Evolutionary conservation across 2,113 vertebrate genomes (phyloP), one percentile per base, ranked within the genome.

Genomic region (Ellobius talpinus): DNA sequence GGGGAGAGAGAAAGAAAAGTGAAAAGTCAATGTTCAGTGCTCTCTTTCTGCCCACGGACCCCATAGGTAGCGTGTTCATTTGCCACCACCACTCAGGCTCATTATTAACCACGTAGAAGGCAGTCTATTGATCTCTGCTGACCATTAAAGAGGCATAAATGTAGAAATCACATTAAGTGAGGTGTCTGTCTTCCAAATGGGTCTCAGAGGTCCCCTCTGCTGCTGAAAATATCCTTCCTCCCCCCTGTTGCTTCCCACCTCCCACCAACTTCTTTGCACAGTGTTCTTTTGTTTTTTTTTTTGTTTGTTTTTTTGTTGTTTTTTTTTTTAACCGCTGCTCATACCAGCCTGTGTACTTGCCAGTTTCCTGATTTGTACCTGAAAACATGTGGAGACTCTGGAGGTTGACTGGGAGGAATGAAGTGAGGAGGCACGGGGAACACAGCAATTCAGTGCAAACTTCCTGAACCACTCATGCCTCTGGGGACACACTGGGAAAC

Each of bases 1-100:
- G 98, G 90, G 93, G 98, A 98, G 97, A 98, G 97, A 98, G 95
- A 98, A 97, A 98, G 95, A 98, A 79, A 97, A 90, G 89, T 79
- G 95, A 81, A 91, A 97, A 65, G 97, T 98, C 89, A 98, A 68
- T 96, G 90, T 96, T 97, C 45, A 26, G n/a, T 93, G 96, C 93
- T 98, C 97, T 97, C 92, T 66, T 50, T 97, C 73, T 68, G 91
- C 39, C 47, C 78, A 3, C 2, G 26, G 65, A 85, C 89, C 94
- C 97, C 89, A 47, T 0, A 61, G 89, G 58, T 45, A 6, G 42
- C 0, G 0, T 7, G 66, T 65, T 61, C 91, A 29, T 0, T 0
- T 31, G 58, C 55, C 76, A 50, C 84, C 84, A 73, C 84, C 91
- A n/a, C 58, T 84, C 63, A 52, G 82, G 39, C 29, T 81, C 70